Base-by-base conservation (phyloP, 2,888 invertebrate species). In the Aplocera efformata region DNA sequence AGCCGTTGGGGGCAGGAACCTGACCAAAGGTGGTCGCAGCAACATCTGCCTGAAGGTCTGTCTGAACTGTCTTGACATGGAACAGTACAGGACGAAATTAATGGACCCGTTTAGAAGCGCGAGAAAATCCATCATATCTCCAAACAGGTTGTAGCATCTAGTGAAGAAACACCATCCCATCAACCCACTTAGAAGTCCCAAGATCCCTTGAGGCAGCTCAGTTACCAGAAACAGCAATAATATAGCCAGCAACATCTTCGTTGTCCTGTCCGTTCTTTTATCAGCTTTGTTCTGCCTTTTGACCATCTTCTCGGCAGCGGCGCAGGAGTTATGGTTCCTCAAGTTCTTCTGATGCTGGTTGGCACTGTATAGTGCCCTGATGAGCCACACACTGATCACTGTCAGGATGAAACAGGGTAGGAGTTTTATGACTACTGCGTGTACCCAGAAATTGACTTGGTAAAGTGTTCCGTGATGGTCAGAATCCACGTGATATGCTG, bases 61-160 rank as follows among this genome's bases (percentile, higher is more conserved):
- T 8, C 98, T 90, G 76, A 98, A 98, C 89, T 97, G 97, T 49
- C 95, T 91, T 48, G 96, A 97, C 98, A 98, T 98, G 35, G 95
- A 91, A 67, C 97, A 98, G 74, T 98, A 98, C 27, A 98, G 89
- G 37, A 98, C 94, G 68, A 98, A 98, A 79, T 97, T 98, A 42
- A 98, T 94, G 0, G 96, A 95, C 6, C 97, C 96, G 77, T 98
- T 98, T 58, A 96, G 84, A 42, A 98, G 90, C 0, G 98, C 97
- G 65, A 97, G 78, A 45, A 96, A 92, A 79, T 98, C 97, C 93
- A 97, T 94, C 38, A 97, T 72, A 69, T 97, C 97, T 1, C 96
- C 96, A 49, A 95, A 92, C 29, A 92, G 88, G 50, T 92, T 90
- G 79, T 98, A 98, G 74, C 96, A 96, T 21, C 91, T 90, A 34